Percentiles rank a stretch among this genome's conserved stretches.
These are phyloP conservation scores for Merluccius polli DNA, from an alignment of 2,797 vertebrate species.

Conservation along the genomic window DNA sequence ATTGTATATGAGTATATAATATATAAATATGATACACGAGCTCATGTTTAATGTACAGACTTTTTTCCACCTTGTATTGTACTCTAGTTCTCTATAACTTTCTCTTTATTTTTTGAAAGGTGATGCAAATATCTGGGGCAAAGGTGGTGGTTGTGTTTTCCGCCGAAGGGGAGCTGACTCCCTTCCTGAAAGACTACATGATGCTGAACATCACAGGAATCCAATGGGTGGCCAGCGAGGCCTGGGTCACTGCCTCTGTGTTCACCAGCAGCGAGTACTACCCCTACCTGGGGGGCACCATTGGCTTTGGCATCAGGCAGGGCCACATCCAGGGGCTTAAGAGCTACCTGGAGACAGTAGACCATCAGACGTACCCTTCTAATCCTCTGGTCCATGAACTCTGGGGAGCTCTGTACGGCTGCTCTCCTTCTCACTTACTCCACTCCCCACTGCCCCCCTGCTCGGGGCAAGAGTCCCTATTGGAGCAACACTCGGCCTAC, in stretches of 20 bases:
- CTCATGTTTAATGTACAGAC: not conserved
- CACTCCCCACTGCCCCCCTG: conserved; percentile 45
- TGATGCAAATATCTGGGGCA: conserved; percentile 66
- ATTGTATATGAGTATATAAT: not conserved
- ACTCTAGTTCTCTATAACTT: not conserved
- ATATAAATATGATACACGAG: not conserved
- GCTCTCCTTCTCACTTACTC: conserved; percentile 38
- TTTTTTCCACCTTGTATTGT: not conserved
- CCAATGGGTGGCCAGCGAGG: conserved; percentile 76
- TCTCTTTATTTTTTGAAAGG: conserved; percentile 33
- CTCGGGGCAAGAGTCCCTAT: conserved; percentile 58
- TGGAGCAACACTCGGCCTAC: conserved; percentile 65
- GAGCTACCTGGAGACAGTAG: conserved; percentile 63
- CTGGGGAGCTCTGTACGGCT: conserved; percentile 70
- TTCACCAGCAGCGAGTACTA: conserved; percentile 68
- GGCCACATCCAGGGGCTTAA: conserved; percentile 61
- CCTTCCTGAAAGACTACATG: conserved; percentile 72
- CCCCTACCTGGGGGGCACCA: conserved; percentile 68
- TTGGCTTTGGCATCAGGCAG: conserved; percentile 70
- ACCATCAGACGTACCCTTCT: conserved; percentile 57
- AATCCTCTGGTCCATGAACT: conserved; percentile 61
- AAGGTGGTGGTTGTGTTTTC: conserved; percentile 74
- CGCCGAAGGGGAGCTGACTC: conserved; percentile 71
- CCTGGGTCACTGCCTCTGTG: conserved; percentile 73
- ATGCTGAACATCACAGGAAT: conserved; percentile 71